Base-by-base conservation (phyloP, 2,797 vertebrate species). In the Sebastes itinus region DNA sequence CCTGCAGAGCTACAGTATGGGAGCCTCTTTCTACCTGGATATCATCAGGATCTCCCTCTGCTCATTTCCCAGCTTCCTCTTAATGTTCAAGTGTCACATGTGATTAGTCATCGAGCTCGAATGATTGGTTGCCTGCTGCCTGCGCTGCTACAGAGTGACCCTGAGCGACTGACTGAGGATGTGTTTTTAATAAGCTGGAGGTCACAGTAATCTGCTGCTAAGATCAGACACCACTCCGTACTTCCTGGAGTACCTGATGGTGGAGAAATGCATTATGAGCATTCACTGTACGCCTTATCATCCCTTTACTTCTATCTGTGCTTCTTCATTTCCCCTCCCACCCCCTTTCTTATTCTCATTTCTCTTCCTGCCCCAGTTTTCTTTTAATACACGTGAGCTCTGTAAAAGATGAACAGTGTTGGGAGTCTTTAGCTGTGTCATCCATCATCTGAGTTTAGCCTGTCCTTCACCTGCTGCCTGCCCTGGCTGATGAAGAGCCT, bases 131-230 rank as follows among this genome's bases (percentile, higher is more conserved):
- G 54, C 18, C 28, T 33, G n/a, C 14, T 11, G 54, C n/a, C 28
- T 55, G n/a, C 22, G 14, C 6, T 1, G 27, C 46, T 30, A 25
- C 32, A 54, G 60, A 82, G 14, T 77, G 80, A 86, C 77, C 72
- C 77, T 8, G 46, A 72, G 25, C 11, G 28, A 49, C 63, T 46
- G 73, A 74, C 66, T 35, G 73, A 76, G 60, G 71, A 85, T 81
- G 72, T 74, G 76, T 79, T 88, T 87, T 85, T 87, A 79, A 89
- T 78, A 76, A 81, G 54, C 55, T 85, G 77, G 65, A 77, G 81
- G 85, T 87, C 69, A 65, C 72, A 18, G 49, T 75, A 32, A 75
- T 81, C 67, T 75, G 60, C 67, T 28, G 66, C 67, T 30, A 63
- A 54, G 33, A 82, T 81, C 59, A 74, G 78, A 54, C 60, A 18